Percentiles rank a stretch among this genome's conserved stretches.
phyloP scores from a whole-genome alignment of 1,140 invertebrate genomes.

The Drosophila tristis region DNA sequence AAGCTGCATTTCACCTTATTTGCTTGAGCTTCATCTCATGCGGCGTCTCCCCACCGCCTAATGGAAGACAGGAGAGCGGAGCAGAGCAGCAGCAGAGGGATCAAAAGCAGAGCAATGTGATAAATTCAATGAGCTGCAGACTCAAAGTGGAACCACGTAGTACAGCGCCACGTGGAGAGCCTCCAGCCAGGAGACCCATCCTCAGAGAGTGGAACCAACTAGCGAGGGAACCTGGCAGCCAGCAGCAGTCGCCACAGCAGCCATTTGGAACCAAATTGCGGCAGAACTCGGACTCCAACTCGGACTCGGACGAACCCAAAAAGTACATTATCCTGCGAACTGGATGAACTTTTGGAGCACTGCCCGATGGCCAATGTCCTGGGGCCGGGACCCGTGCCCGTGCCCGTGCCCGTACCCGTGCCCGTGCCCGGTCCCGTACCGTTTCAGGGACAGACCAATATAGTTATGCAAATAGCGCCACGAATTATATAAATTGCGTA shows the following conservation, averaged over 20 bases:
- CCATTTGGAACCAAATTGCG: no score
- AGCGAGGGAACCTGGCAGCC: no score
- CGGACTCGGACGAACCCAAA: slow-evolving; percentile 6
- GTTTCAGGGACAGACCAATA: slow-evolving; percentile 27
- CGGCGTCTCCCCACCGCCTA: neutral
- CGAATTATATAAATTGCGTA: slow-evolving; percentile 82
- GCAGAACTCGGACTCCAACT: no score
- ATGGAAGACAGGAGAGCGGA: no score
- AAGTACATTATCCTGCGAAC: slow-evolving; percentile 63
- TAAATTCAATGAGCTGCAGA: slow-evolving; percentile 6
- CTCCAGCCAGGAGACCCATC: no score
- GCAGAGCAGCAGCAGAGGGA: no score
- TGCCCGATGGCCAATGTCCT: neutral
- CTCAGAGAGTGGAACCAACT: no score
- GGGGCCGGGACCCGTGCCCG: no score
- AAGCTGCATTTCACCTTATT: slow-evolving; percentile 59
- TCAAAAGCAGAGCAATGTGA: slow-evolving; percentile 25
- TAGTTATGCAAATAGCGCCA: slow-evolving; percentile 77
- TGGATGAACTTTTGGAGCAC: slow-evolving; percentile 20
- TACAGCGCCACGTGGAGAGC: neutral
- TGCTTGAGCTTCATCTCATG: slow-evolving; percentile 35
- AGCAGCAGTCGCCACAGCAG: no score
- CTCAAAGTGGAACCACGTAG: slow-evolving; percentile 10
- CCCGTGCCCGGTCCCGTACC: no score
- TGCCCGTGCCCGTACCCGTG: no score